These are phyloP conservation scores for Meliscaeva auricollis DNA, from an alignment of 2,888 invertebrate species.

Conservation along the genomic window DNA sequence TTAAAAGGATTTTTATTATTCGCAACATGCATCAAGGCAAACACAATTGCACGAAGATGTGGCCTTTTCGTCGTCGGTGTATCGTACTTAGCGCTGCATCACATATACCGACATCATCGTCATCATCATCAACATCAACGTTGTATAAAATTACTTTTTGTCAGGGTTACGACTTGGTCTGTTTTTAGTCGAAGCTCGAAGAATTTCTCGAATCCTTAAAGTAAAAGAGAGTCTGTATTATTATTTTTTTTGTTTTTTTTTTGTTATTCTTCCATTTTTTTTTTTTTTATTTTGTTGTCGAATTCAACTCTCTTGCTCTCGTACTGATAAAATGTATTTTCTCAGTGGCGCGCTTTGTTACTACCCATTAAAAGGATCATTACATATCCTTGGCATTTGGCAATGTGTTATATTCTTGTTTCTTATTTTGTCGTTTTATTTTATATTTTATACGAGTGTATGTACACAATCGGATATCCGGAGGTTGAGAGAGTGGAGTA, in stretches of 20 bases:
- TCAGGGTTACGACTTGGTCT: conserved; percentile 69
- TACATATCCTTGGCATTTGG: conserved; percentile 75
- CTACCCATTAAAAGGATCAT: conserved; percentile 76
- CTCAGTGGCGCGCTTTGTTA: conserved; percentile 73
- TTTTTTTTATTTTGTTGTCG: conserved; percentile 13
- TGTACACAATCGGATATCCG: conserved; percentile 67
- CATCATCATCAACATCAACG: conserved; percentile 59
- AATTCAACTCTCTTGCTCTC: not conserved
- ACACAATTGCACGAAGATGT: conserved; percentile 54
- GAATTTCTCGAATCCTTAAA: conserved; percentile 14
- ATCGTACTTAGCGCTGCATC: conserved; percentile 43
- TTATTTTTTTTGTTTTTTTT: conserved; percentile 23
- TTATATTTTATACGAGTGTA: not conserved
- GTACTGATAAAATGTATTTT: conserved; percentile 59
- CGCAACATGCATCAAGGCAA: conserved; percentile 72
- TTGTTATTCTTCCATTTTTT: not conserved
- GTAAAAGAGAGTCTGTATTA: not conserved
- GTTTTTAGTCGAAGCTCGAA: conserved; percentile 29
- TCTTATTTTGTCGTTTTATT: conserved; percentile 61
- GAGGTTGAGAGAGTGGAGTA: conserved; percentile 37
- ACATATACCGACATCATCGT: conserved; percentile 30
- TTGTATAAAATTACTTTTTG: conserved; percentile 74
- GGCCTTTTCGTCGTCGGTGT: not conserved
- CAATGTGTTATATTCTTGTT: conserved; percentile 68
- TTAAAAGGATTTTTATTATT: conserved; percentile 80